These are phyloP conservation scores for Zygogramma bicolorata DNA, from an alignment of 2,888 invertebrate species.

Conservation along the genomic window DNA sequence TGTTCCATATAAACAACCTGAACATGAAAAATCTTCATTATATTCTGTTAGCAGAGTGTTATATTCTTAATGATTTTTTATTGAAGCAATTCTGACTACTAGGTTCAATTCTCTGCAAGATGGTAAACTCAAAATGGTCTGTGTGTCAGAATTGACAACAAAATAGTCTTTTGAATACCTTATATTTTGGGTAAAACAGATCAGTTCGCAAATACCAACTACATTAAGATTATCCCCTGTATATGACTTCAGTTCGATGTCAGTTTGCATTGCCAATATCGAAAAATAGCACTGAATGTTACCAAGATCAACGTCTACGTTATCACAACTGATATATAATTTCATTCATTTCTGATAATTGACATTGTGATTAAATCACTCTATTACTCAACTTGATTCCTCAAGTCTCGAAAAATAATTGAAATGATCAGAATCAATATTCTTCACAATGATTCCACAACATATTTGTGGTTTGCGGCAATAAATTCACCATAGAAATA, in stretches of 20 bases:
- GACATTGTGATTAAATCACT: too few species aligned
- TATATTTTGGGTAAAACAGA: neutral
- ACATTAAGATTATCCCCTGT: neutral
- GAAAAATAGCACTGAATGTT: too few species aligned
- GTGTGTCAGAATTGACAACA: neutral
- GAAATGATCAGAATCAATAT: too few species aligned
- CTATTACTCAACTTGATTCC: too few species aligned
- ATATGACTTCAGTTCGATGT: neutral
- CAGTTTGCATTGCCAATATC: too few species aligned
- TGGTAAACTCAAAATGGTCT: neutral
- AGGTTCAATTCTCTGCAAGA: neutral
- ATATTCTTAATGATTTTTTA: neutral
- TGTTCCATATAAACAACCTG: neutral
- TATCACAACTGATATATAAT: too few species aligned
- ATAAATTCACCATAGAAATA: too few species aligned
- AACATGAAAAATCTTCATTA: neutral
- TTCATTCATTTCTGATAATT: too few species aligned
- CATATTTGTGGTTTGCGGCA: too few species aligned
- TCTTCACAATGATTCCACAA: too few species aligned
- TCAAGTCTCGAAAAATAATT: too few species aligned
- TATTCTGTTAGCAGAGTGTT: neutral
- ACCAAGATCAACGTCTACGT: too few species aligned
- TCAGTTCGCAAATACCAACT: neutral
- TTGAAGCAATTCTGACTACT: neutral
- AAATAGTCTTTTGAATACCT: neutral